Evolutionary conservation across 2,797 vertebrate species (phyloP).

Genomic region (Cryptoblepharus egeriae): DNA sequence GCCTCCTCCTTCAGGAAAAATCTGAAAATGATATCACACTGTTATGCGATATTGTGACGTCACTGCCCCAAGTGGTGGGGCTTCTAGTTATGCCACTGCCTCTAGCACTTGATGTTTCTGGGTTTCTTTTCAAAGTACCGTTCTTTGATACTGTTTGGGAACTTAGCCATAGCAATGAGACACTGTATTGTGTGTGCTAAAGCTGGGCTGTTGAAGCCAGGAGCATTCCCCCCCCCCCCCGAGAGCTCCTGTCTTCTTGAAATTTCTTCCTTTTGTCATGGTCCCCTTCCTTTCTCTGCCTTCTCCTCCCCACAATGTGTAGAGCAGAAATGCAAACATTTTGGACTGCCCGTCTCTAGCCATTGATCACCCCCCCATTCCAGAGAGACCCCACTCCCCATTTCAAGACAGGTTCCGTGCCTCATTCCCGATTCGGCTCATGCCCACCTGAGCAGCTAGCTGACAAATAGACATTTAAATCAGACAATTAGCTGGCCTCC

Average conservation of each 20-base stretch:
- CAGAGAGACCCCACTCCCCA: neutral
- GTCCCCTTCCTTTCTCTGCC: neutral
- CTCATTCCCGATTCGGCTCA: constrained; percentile 72
- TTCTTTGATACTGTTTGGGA: neutral
- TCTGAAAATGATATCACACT: too few relatives aligned
- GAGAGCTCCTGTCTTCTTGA: neutral
- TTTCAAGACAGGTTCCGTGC: constrained; percentile 28
- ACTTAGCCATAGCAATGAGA: neutral
- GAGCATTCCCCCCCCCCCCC: neutral
- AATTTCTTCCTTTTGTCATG: neutral
- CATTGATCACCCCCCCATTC: constrained; percentile 22
- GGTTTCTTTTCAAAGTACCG: too few relatives aligned
- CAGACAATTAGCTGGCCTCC: constrained; percentile 78
- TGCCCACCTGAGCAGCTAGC: constrained; percentile 65
- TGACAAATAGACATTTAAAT: constrained; percentile 84
- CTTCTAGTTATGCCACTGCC: too few relatives aligned
- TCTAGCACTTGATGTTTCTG: too few relatives aligned
- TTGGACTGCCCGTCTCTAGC: neutral
- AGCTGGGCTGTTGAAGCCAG: too few relatives aligned
- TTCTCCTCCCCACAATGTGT: neutral
- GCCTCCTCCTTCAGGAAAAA: too few relatives aligned
- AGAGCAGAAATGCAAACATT: constrained; percentile 44
- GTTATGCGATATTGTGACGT: too few relatives aligned
- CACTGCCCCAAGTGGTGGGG: too few relatives aligned
- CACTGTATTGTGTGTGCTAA: neutral